These are phyloP conservation scores for Hesperia comma DNA, from an alignment of 2,888 invertebrate genomes.

Conservation along the genomic window DNA sequence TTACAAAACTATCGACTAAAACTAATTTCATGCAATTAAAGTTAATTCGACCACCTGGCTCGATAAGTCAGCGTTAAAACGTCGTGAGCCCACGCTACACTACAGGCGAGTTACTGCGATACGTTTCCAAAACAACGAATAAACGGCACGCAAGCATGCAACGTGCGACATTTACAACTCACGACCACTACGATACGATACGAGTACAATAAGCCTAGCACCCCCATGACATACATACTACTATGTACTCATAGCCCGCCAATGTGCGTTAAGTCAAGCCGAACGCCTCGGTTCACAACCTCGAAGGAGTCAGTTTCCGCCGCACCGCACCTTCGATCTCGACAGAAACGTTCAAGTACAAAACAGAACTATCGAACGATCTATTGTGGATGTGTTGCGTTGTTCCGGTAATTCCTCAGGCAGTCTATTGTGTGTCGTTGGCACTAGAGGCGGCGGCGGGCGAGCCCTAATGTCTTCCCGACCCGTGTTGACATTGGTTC, in stretches of 20 bases:
- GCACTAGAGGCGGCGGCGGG: slow-evolving; percentile 52
- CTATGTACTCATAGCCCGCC: slow-evolving; percentile 40
- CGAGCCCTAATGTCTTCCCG: slow-evolving; percentile 76
- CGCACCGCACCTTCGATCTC: slow-evolving; percentile 44
- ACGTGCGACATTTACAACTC: slow-evolving; percentile 50
- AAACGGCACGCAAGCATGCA: slow-evolving; percentile 60
- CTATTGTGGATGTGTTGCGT: slow-evolving; percentile 11
- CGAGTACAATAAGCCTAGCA: slow-evolving; percentile 57
- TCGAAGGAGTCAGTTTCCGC: slow-evolving; percentile 16
- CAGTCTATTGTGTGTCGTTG: slow-evolving; percentile 34
- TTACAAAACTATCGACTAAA: slow-evolving; percentile 65
- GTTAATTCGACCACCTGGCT: slow-evolving; percentile 54
- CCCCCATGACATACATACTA: slow-evolving; percentile 46
- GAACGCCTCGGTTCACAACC: slow-evolving; percentile 24
- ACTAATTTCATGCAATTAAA: slow-evolving; percentile 70
- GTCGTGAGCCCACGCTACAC: slow-evolving; percentile 53
- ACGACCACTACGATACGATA: slow-evolving; percentile 37
- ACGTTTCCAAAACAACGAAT: slow-evolving; percentile 45
- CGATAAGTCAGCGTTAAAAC: slow-evolving; percentile 48
- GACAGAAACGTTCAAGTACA: slow-evolving; percentile 46
- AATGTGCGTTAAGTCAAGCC: slow-evolving; percentile 43
- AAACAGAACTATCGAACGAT: slow-evolving; percentile 17
- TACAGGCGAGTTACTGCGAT: slow-evolving; percentile 55
- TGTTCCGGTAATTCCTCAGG: slow-evolving; percentile 22
- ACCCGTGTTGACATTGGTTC: slow-evolving; percentile 79